Evolutionary conservation across 2,113 vertebrate species (phyloP), one percentile per base, ranked within the genome.

Genomic region (Pipa parva): DNA sequence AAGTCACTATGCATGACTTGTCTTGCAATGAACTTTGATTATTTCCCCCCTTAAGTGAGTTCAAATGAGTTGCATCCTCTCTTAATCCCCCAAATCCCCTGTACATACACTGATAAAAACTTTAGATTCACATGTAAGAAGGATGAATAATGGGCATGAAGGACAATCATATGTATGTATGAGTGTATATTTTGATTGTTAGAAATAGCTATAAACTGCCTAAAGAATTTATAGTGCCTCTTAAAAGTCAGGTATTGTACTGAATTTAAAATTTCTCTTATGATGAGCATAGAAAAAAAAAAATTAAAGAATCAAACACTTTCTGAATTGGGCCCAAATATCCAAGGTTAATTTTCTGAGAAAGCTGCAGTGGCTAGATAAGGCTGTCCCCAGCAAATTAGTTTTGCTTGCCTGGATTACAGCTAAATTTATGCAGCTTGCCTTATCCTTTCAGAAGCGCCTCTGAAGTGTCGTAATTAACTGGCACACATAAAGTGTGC

Each of bases 271-370:
- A 86, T 86, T 87, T 91, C 87, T 87, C 85, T 86, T 87, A 88
- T 81, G 87, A 84, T 84, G 87, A 85, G 81, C 72, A 81, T 83
- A 83, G 80, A 79, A 77, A 87, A 89, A 88, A 91, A 95, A n/a
- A n/a, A n/a, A n/a, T n/a, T n/a, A n/a, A n/a, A n/a, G n/a, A n/a
- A 94, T 95, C 92, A 95, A 96, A 97, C 90, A 89, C 87, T 92
- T 89, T 92, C 88, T 93, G 93, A 97, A 95, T 95, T 95, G 94
- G 92, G 92, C 93, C 94, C 95, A 97, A 97, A 95, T 95, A 98
- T 95, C 92, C 95, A 95, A 97, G 95, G 96, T 99, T 99, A 99
- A 99, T 99, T 99, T 98, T 95, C 92, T 95, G 93, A 97, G 96
- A 95, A 98, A 94, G 95, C 96, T 99, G 96, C 94, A 97, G 91